phyloP scores from a whole-genome alignment of 2,113 vertebrate species.

The Plecotus auritus region DNA sequence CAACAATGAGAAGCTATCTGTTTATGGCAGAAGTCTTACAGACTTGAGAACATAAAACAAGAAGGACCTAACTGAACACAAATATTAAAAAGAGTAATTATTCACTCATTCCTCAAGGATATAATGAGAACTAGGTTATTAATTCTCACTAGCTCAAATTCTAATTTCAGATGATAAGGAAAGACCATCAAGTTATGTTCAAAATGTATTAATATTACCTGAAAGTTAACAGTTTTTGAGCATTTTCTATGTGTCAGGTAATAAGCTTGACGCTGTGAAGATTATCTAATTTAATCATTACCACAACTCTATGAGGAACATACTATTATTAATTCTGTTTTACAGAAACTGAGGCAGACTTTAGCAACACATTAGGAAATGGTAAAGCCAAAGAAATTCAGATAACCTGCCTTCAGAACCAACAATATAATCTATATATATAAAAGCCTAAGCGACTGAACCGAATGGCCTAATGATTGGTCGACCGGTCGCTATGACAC shows the following conservation, averaged over 20 bases:
- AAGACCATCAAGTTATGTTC: neutral
- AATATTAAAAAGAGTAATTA: conserved; percentile 15
- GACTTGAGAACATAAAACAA: conserved; percentile 37
- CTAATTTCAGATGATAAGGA: conserved; percentile 38
- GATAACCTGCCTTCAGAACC: neutral
- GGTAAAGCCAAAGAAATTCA: conserved; percentile 11
- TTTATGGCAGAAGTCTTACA: neutral
- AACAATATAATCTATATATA: neutral
- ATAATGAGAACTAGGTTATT: neutral
- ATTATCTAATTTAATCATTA: conserved; percentile 5
- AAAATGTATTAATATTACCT: neutral
- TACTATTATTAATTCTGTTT: neutral
- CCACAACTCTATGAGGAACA: neutral
- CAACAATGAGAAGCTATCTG: neutral
- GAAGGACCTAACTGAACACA: neutral
- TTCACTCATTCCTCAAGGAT: conserved; percentile 18
- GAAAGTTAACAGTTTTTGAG: conserved; percentile 13
- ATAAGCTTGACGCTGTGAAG: neutral
- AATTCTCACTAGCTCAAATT: conserved; percentile 27
- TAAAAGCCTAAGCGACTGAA: too few species aligned
- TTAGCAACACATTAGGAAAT: neutral
- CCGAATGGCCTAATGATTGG: too few species aligned
- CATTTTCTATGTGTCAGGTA: neutral
- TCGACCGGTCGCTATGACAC: too few species aligned
- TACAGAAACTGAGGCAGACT: conserved; percentile 6